Evolutionary conservation across 2,888 invertebrate species (phyloP).

Genomic region (Chloromyia formosa): DNA sequence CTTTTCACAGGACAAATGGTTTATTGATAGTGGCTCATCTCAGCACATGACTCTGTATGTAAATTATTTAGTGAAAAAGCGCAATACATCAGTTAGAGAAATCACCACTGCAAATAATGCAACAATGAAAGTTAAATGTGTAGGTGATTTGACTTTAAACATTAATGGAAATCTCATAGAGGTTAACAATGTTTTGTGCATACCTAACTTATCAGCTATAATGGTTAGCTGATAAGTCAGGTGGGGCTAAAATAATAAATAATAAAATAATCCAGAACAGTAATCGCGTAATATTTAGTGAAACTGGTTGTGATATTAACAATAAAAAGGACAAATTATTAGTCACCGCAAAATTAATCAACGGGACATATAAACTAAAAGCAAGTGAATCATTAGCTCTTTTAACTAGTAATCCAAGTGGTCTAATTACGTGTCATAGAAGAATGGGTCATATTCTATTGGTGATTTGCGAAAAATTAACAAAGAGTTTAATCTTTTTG

Average conservation of each 20-base stretch:
- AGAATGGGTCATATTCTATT: neutral
- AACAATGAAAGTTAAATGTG: neutral
- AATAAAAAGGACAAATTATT: conserved; percentile 12
- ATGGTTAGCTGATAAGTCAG: conserved; percentile 50
- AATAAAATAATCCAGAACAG: conserved; percentile 44
- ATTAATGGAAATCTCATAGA: neutral
- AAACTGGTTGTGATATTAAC: conserved; percentile 5
- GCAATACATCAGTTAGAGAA: neutral
- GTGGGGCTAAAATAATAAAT: too few species aligned
- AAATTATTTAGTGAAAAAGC: neutral
- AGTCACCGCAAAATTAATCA: conserved; percentile 20
- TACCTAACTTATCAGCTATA: conserved; percentile 49
- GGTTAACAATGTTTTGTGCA: conserved; percentile 37
- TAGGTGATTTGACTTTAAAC: neutral
- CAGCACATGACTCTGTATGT: neutral
- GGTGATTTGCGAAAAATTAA: neutral
- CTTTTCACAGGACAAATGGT: neutral
- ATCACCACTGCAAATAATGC: neutral
- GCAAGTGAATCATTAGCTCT: neutral
- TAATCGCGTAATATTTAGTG: neutral
- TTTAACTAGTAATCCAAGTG: neutral
- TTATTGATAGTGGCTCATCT: neutral
- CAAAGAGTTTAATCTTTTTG: neutral
- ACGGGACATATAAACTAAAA: too few species aligned
- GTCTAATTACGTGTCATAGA: conserved; percentile 45